phyloP scores from a whole-genome alignment of 2,113 vertebrate species.

The Deroptyus accipitrinus region DNA sequence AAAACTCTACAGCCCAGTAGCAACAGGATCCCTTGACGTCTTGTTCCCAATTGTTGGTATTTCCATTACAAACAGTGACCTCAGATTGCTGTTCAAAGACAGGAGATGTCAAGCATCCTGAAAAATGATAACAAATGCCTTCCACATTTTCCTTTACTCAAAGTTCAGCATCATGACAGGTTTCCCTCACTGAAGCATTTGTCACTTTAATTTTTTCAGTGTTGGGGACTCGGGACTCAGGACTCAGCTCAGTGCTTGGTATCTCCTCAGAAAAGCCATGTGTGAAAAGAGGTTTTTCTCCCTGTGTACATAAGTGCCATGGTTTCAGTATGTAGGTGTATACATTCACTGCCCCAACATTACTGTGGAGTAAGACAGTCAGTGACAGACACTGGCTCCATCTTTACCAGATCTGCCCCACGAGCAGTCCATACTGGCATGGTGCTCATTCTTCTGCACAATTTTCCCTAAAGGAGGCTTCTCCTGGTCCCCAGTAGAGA shows the following conservation, averaged over 20 bases:
- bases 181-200: background rate
- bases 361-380: background rate
- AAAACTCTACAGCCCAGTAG: background rate
- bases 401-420: background rate
- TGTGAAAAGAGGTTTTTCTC: background rate
- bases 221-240: background rate
- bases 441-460: background rate
- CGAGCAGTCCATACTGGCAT: fast-evolving
- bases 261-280: background rate
- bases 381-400: background rate
- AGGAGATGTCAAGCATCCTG: background rate
- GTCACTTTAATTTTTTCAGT: background rate
- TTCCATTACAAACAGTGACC: background rate
- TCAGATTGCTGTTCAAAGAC: background rate
- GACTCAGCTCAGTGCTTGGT: background rate
- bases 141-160: background rate
- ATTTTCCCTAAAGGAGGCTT: background rate
- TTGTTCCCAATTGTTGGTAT: background rate
- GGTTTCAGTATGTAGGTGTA: background rate
- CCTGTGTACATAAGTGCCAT: background rate
- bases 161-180: background rate
- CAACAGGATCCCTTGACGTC: background rate
- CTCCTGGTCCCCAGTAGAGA: background rate
- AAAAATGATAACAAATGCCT: background rate
- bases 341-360: background rate